Conservation (phyloP, 2,113 vertebrate genomes). For the Amazona vittata region DNA sequence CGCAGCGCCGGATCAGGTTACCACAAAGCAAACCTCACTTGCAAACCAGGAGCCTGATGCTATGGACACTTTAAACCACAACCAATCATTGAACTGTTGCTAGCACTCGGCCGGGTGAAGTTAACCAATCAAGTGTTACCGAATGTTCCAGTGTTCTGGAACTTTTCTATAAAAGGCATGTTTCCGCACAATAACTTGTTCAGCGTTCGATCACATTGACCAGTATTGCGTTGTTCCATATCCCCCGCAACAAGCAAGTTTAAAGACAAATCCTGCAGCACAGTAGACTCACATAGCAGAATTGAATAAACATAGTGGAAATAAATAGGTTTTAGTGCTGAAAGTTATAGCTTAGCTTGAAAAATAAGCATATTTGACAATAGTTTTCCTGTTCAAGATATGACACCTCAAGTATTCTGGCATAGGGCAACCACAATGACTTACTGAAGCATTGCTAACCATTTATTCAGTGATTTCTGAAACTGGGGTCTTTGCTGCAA, state of each 20-base stretch:
- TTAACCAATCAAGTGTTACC: too few relatives aligned
- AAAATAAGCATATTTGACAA: background rate
- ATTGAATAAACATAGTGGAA: background rate
- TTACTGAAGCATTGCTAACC: background rate
- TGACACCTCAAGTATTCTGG: background rate
- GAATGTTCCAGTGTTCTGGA: too few relatives aligned
- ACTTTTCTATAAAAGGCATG: too few relatives aligned
- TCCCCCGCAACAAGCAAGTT: background rate
- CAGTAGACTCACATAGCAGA: background rate
- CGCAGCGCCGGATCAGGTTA: too few relatives aligned
- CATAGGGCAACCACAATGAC: background rate
- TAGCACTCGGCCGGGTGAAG: too few relatives aligned
- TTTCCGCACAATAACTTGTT: too few relatives aligned
- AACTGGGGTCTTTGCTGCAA: background rate
- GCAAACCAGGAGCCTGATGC: too few relatives aligned
- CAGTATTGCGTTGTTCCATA: too few relatives aligned
- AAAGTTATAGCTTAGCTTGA: background rate
- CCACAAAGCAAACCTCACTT: too few relatives aligned
- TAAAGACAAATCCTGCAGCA: background rate
- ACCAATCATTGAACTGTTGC: too few relatives aligned
- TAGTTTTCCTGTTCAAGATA: background rate
- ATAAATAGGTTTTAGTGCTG: background rate
- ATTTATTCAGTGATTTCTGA: background rate
- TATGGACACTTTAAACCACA: too few relatives aligned
- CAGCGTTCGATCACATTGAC: too few relatives aligned